phyloP scores from a whole-genome alignment of 92 coral and sea anemone species.

The Epizoanthus stellaris region DNA sequence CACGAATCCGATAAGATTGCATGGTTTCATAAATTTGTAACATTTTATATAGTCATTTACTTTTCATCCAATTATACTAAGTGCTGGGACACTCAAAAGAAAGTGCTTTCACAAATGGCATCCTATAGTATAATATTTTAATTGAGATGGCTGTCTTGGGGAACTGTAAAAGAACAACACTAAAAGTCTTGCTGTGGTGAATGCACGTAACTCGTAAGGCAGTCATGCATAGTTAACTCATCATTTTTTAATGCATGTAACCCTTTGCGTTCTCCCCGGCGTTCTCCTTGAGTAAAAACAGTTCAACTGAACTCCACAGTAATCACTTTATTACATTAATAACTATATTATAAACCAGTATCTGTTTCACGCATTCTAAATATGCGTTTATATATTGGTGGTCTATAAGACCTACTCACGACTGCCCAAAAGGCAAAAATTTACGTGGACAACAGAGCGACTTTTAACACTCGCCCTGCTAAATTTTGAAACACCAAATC shows the following conservation, averaged over 20 bases:
- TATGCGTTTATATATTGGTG: background rate
- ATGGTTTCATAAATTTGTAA: background rate
- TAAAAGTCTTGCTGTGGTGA: too few relatives aligned
- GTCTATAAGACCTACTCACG: conserved; percentile 47
- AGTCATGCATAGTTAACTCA: too few relatives aligned
- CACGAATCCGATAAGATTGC: too few relatives aligned
- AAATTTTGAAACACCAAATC: background rate
- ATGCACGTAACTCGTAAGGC: too few relatives aligned
- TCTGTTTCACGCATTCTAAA: background rate
- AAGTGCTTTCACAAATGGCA: conserved; percentile 1
- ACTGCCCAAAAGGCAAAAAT: conserved; percentile 46
- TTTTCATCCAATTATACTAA: conserved; percentile 6
- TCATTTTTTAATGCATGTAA: too few relatives aligned
- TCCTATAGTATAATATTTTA: background rate
- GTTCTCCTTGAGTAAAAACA: too few relatives aligned
- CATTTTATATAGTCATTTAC: background rate
- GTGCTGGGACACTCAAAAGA: background rate
- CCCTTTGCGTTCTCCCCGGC: too few relatives aligned
- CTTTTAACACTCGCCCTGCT: background rate
- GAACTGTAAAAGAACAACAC: too few relatives aligned
- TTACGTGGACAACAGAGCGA: conserved; percentile 9
- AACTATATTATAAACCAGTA: background rate
- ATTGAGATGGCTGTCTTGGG: too few relatives aligned
- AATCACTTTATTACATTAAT: too few relatives aligned
- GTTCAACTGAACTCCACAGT: too few relatives aligned